Conservation (phyloP, 2,113 vertebrate genomes). For the Lepisosteus osseus region DNA sequence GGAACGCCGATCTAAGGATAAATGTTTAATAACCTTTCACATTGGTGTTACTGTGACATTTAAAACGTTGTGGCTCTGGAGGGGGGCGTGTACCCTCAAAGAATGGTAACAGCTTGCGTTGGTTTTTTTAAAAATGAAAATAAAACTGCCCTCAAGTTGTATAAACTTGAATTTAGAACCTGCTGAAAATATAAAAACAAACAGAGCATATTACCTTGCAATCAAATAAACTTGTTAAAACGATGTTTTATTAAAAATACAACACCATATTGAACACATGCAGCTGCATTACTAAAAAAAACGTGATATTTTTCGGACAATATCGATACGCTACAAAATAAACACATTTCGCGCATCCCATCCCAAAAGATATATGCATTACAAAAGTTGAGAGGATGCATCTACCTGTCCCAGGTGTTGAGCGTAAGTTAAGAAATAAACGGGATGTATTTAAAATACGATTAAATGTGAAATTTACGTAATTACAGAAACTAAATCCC, state of each 20-base stretch:
- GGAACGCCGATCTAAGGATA: not conserved
- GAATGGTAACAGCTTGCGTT: constrained; percentile 1
- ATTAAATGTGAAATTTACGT: no score
- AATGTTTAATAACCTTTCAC: not conserved
- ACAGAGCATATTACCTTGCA: no score
- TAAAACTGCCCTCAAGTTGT: not conserved
- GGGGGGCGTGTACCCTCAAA: constrained; percentile 22
- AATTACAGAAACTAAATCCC: no score
- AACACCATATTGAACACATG: no score
- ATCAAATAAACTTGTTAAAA: no score
- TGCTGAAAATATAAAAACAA: no score
- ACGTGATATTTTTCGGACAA: no score
- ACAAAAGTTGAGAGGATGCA: not conserved
- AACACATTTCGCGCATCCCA: not conserved
- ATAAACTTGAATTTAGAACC: not conserved
- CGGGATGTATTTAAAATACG: not conserved
- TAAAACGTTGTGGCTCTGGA: not conserved
- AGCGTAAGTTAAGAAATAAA: not conserved
- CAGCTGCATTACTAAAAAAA: no score
- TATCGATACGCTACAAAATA: not conserved
- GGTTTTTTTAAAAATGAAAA: not conserved
- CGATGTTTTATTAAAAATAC: no score
- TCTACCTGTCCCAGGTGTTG: not conserved
- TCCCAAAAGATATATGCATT: not conserved
- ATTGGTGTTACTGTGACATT: not conserved